Evolutionary conservation across 1,140 invertebrate genomes (phyloP).

Genomic region (Aphelinus certus): DNA sequence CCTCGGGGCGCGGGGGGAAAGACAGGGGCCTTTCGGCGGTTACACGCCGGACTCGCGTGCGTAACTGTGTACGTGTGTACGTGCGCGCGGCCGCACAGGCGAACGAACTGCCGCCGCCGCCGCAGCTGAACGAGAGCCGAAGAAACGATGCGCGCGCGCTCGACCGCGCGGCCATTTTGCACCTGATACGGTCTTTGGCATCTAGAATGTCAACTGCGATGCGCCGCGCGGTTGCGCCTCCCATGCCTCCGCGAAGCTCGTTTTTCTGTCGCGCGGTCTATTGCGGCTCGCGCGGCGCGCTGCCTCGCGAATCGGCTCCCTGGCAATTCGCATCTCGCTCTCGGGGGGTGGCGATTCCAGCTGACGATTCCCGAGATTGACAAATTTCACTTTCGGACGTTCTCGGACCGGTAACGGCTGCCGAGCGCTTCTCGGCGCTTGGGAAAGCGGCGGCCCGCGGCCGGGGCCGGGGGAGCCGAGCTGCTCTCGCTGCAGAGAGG

Average conservation of each 20-base stretch:
- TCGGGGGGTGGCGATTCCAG: no score
- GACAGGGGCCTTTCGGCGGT: slow-evolving; percentile 59
- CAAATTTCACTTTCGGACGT: slow-evolving; percentile 6
- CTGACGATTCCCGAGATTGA: background rate
- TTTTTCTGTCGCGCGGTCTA: no score
- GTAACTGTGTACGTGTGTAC: background rate
- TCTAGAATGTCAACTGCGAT: background rate
- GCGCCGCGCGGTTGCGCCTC: no score
- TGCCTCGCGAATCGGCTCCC: no score
- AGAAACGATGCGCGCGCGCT: background rate
- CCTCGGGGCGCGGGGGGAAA: slow-evolving; percentile 31
- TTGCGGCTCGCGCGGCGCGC: no score
- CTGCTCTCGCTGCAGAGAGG: no score
- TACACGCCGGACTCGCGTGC: slow-evolving; percentile 51
- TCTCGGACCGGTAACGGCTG: background rate
- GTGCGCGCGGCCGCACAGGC: background rate
- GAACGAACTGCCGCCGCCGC: slow-evolving; percentile 1
- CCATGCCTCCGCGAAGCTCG: no score
- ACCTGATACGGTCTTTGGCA: slow-evolving; percentile 10
- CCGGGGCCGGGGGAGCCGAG: background rate
- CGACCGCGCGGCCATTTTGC: slow-evolving; percentile 17
- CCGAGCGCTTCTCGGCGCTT: background rate
- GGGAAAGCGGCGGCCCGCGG: slow-evolving; percentile 5
- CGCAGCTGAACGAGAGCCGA: background rate
- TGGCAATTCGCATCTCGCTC: no score